Evolutionary conservation across 30 jellyfish, hydroid and myxozoan species (phyloP).

Genomic region (Cassiopea xamachana): DNA sequence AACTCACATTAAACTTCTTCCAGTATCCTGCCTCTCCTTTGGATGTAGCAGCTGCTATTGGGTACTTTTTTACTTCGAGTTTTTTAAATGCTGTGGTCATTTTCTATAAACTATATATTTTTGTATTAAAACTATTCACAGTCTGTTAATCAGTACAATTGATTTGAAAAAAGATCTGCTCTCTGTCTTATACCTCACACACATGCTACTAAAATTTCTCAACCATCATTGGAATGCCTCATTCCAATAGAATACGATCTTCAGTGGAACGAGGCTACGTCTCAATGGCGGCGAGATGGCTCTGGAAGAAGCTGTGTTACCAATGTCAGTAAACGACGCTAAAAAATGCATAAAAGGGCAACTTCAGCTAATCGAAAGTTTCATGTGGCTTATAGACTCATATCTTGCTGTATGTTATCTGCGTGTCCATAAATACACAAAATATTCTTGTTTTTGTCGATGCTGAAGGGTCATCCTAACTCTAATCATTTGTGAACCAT

Average conservation of each 20-base stretch:
- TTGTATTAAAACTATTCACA: not conserved
- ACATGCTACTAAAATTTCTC: not conserved
- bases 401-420: slow-evolving; percentile 27
- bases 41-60: slow-evolving; percentile 14
- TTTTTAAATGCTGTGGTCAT: slow-evolving; percentile 38
- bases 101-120: not conserved
- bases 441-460: too few species aligned
- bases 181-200: not conserved
- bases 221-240: not conserved
- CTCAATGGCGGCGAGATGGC: slow-evolving; percentile 17
- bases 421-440: too few species aligned
- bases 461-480: too few species aligned
- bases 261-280: slow-evolving; percentile 7
- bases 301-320: not conserved
- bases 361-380: slow-evolving; percentile 3
- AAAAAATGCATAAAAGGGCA: not conserved
- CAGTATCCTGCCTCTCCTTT: slow-evolving; percentile 36
- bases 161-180: too few species aligned
- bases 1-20: slow-evolving; percentile 55
- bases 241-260: not conserved
- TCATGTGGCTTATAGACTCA: slow-evolving; percentile 15
- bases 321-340: not conserved
- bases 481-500: not conserved
- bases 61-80: slow-evolving; percentile 50
- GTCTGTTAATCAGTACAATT: not conserved